These are phyloP conservation scores for Litoditis marina DNA, from an alignment of 2,888 invertebrate species.

Conservation along the genomic window DNA sequence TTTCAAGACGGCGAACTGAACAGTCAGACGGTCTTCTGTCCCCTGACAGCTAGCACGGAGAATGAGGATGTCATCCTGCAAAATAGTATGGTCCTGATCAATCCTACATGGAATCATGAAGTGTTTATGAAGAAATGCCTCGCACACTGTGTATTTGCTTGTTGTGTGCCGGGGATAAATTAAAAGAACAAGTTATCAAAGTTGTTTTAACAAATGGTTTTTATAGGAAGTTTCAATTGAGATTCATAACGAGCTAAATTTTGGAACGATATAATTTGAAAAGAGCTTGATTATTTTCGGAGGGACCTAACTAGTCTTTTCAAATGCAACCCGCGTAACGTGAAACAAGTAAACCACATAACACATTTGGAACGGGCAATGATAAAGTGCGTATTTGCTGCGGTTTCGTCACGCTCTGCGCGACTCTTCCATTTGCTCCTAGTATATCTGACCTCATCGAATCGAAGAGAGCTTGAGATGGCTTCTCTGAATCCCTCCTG, in stretches of 20 bases:
- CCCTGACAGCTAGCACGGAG: constrained; percentile 44
- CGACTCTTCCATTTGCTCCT: neutral
- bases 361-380: constrained; percentile 1
- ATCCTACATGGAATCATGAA: too few relatives aligned
- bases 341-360: too few relatives aligned
- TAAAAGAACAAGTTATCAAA: too few relatives aligned
- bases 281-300: constrained; percentile 1
- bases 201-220: too few relatives aligned
- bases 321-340: too few relatives aligned
- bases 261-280: neutral
- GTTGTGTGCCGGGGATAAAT: too few relatives aligned
- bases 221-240: too few relatives aligned
- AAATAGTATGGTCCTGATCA: neutral
- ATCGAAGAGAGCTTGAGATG: constrained; percentile 32
- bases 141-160: too few relatives aligned
- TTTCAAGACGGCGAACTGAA: constrained; percentile 52
- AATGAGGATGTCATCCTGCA: constrained; percentile 49
- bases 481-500: constrained; percentile 34
- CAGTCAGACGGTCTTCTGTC: constrained; percentile 39
- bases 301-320: too few relatives aligned
- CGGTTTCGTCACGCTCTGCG: neutral
- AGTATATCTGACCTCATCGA: constrained; percentile 33
- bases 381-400: neutral
- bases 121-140: too few relatives aligned
- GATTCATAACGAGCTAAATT: too few relatives aligned